Evolutionary conservation across 2,113 vertebrate genomes (phyloP).

Genomic region (Diadophis punctatus): DNA sequence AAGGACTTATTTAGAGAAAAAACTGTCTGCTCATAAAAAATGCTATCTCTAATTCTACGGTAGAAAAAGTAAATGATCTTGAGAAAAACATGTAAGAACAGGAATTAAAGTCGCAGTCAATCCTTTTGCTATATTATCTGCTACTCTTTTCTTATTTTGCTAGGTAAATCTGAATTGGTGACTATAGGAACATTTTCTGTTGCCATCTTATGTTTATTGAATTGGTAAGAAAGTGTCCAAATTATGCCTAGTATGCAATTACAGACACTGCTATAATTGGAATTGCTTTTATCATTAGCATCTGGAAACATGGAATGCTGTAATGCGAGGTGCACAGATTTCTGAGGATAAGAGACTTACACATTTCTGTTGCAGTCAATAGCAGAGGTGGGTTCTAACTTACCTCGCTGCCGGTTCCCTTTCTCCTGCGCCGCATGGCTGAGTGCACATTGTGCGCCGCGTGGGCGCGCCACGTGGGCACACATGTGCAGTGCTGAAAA

Average conservation of each 20-base stretch:
- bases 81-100: background rate
- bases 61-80: background rate
- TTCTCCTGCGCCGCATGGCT: no score
- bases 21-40: background rate
- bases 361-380: background rate
- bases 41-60: background rate
- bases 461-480: no score
- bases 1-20: background rate
- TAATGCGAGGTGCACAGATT: background rate
- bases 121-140: background rate
- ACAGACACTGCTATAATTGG: background rate
- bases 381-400: background rate
- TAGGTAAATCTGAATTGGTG: background rate
- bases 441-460: no score
- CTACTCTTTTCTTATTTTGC: background rate
- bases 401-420: no score
- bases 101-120: background rate
- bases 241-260: background rate
- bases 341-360: background rate
- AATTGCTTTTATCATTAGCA: background rate
- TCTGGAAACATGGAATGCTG: background rate
- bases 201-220: background rate
- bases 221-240: background rate
- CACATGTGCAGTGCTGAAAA: no score
- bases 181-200: background rate